Evolutionary conservation across 2,888 invertebrate species (phyloP), one percentile per base, ranked within the genome.

Genomic region (Pseudococcus jackbeardsleyi): DNA sequence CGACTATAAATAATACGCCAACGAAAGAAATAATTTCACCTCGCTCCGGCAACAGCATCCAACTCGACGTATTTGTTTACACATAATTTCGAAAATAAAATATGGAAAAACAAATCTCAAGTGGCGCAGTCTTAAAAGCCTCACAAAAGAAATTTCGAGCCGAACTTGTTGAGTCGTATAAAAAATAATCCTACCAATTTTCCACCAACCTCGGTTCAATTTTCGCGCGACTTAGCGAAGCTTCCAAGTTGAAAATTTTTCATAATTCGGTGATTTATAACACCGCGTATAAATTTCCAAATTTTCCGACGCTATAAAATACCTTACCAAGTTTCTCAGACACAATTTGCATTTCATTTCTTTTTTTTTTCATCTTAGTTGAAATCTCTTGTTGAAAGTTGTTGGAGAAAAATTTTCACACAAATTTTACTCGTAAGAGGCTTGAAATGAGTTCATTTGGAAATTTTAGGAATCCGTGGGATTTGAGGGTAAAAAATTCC

Each of bases 161-260:
- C 5, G 9, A 64, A 64, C 64, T 64, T 64, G 64, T 64, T 64
- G 64, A 64, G 12, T 22, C 19, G 19, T 9, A 64, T 22, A 19
- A 64, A 64, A 64, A 64, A 64, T 64, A 64, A 64, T 64, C 64
- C 22, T 4, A 22, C 22, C 64, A 22, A 64, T 64, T 64, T 64
- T 64, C 64, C 6, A 22, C 64, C 22, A 64, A 64, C 64, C 11
- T 64, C 8, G 12, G 22, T 64, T 59, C 59, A 64, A 64, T 64
- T 64, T 64, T 64, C 64, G 22, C 64, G 9, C 7, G 19, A 64
- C 64, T 64, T 22, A 64, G 64, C 11, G 22, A 64, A 64, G 64
- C 64, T 64, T 22, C 22, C 19, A 64, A 64, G 64, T 64, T 64
- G 54, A 12, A 64, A 64, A 64, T 64, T 64, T 64, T 64, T 64